phyloP scores from a whole-genome alignment of 2,888 invertebrate species.

The Caenorhabditis wallacei region DNA sequence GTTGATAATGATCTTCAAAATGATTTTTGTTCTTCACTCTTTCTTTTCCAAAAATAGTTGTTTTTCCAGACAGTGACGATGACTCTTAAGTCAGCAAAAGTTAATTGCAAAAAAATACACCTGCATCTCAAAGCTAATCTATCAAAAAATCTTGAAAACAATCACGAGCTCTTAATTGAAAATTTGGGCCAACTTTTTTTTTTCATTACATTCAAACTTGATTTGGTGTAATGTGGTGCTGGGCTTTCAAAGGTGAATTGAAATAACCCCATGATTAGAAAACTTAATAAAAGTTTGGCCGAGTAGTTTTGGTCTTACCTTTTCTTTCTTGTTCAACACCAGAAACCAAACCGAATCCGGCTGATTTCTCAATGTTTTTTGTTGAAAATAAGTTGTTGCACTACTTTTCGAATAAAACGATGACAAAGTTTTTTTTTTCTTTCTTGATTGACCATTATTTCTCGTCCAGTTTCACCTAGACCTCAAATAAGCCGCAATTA shows the following conservation, averaged over 20 bases:
- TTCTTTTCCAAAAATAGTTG: too few species aligned
- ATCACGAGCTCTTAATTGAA: constrained; percentile 41
- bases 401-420: constrained; percentile 20
- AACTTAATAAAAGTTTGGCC: constrained; percentile 18
- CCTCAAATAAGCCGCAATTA: constrained; percentile 60
- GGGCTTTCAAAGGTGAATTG: constrained; percentile 1
- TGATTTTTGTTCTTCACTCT: constrained; percentile 1
- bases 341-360: constrained; percentile 44
- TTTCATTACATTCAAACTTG: neutral
- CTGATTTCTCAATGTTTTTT: constrained; percentile 4
- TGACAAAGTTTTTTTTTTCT: constrained; percentile 23
- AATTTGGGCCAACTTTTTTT: neutral
- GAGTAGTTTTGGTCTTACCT: constrained; percentile 17
- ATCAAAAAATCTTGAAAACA: constrained; percentile 31
- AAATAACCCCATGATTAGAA: constrained; percentile 4
- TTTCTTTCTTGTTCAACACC: constrained; percentile 17
- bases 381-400: neutral
- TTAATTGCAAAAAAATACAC: constrained; percentile 8
- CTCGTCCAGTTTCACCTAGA: constrained; percentile 12
- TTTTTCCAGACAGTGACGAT: constrained; percentile 2
- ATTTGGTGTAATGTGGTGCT: constrained; percentile 20
- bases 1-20: too few species aligned
- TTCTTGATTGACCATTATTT: constrained; percentile 12
- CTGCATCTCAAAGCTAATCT: neutral
- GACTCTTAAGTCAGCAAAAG: constrained; percentile 17